Percentiles rank a stretch among this genome's conserved stretches.
These are phyloP conservation scores for Drosophila setosimentum DNA, from an alignment of 2,888 invertebrate genomes.

Conservation along the genomic window DNA sequence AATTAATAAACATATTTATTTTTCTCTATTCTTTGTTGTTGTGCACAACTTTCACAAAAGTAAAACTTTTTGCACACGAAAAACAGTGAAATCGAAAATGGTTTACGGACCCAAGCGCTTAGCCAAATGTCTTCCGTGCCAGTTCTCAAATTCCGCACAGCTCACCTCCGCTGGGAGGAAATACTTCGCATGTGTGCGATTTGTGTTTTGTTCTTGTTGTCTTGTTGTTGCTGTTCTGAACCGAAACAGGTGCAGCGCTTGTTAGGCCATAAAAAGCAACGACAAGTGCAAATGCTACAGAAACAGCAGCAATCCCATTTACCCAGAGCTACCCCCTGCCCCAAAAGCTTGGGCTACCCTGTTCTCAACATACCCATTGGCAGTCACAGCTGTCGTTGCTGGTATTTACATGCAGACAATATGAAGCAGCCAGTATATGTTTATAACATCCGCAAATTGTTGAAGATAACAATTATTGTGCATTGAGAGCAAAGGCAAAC, in stretches of 20 bases:
- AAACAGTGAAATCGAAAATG: constrained; percentile 74
- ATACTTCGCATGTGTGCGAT: constrained; percentile 49
- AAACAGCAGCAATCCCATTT: constrained; percentile 20
- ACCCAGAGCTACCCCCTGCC: neutral
- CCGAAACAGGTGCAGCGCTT: constrained; percentile 66
- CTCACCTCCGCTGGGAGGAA: constrained; percentile 60
- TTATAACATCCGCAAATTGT: constrained; percentile 81
- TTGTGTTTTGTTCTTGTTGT: constrained; percentile 15
- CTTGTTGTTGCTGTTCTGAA: constrained; percentile 37
- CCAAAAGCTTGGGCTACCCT: neutral
- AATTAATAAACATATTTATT: neutral
- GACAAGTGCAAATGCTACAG: constrained; percentile 65
- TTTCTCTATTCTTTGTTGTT: constrained; percentile 4
- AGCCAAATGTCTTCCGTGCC: constrained; percentile 80
- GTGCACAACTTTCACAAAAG: constrained; percentile 57
- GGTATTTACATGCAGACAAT: constrained; percentile 78
- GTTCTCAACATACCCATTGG: constrained; percentile 11
- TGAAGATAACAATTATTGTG: constrained; percentile 80
- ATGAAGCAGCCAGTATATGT: constrained; percentile 77
- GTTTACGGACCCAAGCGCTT: constrained; percentile 80
- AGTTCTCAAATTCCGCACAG: constrained; percentile 55
- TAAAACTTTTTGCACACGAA: constrained; percentile 70
- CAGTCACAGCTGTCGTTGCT: constrained; percentile 57
- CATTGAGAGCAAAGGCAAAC: constrained; percentile 73
- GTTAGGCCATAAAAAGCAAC: constrained; percentile 73